Percentiles rank a stretch among this genome's conserved stretches.
These are phyloP conservation scores for Maccullochella peelii DNA, from an alignment of 2,113 vertebrate species.

Conservation along the genomic window DNA sequence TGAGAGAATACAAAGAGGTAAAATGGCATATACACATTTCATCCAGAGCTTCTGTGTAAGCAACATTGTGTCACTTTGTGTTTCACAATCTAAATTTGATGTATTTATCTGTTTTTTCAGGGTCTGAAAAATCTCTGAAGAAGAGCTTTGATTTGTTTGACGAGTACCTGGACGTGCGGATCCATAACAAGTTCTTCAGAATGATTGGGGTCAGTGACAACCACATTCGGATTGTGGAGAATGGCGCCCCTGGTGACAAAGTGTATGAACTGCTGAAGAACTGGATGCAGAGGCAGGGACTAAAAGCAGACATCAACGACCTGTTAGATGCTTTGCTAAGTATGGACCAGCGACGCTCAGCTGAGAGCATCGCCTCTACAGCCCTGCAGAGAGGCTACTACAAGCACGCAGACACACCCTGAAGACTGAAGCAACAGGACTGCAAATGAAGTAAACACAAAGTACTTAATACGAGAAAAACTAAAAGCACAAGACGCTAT, in stretches of 20 bases:
- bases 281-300: conserved; percentile 86
- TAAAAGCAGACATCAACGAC: conserved; percentile 84
- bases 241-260: conserved; percentile 74
- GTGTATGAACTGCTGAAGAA: conserved; percentile 85
- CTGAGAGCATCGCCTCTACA: conserved; percentile 80
- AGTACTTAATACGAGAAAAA: conserved; percentile 42
- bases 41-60: not conserved
- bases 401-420: conserved; percentile 73
- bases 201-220: conserved; percentile 84
- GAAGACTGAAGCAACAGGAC: conserved; percentile 4
- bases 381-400: conserved; percentile 82
- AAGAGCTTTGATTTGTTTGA: conserved; percentile 86
- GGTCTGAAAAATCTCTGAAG: conserved; percentile 82
- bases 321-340: conserved; percentile 80
- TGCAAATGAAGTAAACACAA: conserved; percentile 26
- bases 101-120: conserved; percentile 52
- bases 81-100: not conserved
- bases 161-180: conserved; percentile 81
- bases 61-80: not conserved
- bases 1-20: not conserved
- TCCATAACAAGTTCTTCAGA: conserved; percentile 87
- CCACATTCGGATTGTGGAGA: conserved; percentile 81
- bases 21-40: not conserved
- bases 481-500: conserved; percentile 63
- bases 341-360: conserved; percentile 84